Conservation (phyloP, 2,797 vertebrate genomes). For the Neosilurus hyrtlii region DNA sequence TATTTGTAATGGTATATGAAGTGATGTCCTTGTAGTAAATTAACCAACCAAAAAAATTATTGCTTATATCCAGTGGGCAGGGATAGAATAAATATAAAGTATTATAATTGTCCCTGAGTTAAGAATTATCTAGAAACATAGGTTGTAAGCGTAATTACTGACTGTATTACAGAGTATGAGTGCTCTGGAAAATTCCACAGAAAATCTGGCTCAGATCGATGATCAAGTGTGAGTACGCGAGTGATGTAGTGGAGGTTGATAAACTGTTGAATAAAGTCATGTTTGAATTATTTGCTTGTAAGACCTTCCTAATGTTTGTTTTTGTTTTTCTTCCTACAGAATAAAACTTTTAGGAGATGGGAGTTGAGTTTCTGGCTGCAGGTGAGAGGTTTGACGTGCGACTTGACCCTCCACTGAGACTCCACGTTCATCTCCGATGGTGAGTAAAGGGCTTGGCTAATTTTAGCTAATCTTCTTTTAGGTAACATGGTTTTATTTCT, state of each 20-base stretch:
- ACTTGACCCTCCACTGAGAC: conserved; percentile 46
- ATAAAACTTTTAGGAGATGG: conserved; percentile 49
- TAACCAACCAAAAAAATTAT: too few relatives aligned
- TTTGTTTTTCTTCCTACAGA: not conserved
- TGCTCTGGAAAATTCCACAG: not conserved
- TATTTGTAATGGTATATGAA: too few relatives aligned
- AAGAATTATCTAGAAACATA: not conserved
- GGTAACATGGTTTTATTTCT: not conserved
- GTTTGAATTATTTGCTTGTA: not conserved
- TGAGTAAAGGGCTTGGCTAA: conserved; percentile 26
- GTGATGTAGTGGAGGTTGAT: not conserved
- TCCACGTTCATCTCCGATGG: conserved; percentile 49
- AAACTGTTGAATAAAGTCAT: not conserved
- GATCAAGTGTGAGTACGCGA: not conserved
- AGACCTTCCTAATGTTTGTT: not conserved
- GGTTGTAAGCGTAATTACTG: not conserved
- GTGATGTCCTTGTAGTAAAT: too few relatives aligned
- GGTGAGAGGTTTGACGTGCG: conserved; percentile 19
- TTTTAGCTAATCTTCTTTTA: not conserved
- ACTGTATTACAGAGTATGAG: not conserved
- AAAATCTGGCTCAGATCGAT: not conserved
- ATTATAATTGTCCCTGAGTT: not conserved
- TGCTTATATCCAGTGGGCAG: too few relatives aligned
- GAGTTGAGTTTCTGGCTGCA: conserved; percentile 32
- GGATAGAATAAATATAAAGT: too few relatives aligned